A percentile compares a stretch with the other conserved stretches of the same genome.
Evolutionary conservation across 2,113 vertebrate species (phyloP).

Genomic region (Hyaena hyaena): DNA sequence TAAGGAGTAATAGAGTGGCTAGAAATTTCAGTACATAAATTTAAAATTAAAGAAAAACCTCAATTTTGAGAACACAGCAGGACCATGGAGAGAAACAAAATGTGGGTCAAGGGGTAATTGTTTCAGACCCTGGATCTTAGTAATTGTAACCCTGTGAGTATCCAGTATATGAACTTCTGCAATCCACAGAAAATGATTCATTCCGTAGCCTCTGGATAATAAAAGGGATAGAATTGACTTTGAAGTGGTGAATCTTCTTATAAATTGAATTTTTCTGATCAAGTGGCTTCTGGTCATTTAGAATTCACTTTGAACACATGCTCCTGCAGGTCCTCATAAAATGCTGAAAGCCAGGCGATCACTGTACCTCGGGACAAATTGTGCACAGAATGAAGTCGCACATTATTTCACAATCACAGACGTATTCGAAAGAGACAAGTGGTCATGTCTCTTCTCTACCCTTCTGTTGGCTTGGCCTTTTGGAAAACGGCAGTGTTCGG

Average conservation of each 20-base stretch:
- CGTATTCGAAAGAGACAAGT: conserved; percentile 69
- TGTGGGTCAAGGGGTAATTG: not conserved
- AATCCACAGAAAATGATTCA: conserved; percentile 58
- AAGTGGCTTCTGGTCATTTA: conserved; percentile 80
- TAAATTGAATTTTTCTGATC: conserved; percentile 74
- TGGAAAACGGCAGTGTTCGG: not conserved
- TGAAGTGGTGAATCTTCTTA: conserved; percentile 80
- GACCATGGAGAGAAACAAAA: not conserved
- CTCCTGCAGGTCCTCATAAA: conserved; percentile 81
- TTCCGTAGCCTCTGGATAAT: conserved; percentile 16
- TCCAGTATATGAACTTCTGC: not conserved
- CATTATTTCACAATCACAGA: conserved; percentile 77
- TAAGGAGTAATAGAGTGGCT: not conserved
- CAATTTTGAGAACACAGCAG: not conserved
- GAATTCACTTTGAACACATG: conserved; percentile 81
- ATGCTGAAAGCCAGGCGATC: conserved; percentile 74
- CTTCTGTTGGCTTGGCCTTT: not conserved
- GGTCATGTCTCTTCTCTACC: not conserved
- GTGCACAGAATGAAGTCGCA: conserved; percentile 72
- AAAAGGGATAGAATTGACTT: conserved; percentile 70
- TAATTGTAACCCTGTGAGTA: not conserved
- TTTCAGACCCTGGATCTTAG: not conserved
- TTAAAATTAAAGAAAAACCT: not conserved
- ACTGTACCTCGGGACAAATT: conserved; percentile 76
- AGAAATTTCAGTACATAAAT: not conserved